Base-by-base conservation (phyloP, 2,888 invertebrate species). In the Selenia dentaria region DNA sequence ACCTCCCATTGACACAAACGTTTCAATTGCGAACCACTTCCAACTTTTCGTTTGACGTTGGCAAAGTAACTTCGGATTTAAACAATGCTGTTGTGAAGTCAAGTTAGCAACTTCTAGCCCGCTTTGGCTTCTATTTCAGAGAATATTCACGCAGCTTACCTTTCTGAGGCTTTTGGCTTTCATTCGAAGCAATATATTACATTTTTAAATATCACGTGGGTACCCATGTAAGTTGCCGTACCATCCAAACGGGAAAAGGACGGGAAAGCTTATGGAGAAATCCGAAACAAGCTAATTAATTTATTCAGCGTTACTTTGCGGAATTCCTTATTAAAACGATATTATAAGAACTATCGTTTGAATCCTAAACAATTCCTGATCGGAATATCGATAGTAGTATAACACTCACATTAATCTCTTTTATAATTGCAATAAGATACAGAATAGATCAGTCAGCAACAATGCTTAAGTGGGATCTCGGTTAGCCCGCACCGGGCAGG, bases 41-140 rank as follows among this genome's bases (percentile, higher is more conserved):
- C 70, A 85, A 85, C 71, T 85, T 86, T 79, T 62, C 67, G 79
- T 85, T 86, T 84, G 82, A 79, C 70, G 67, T 59, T 27, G 25
- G 57, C 54, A 45, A 51, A 55, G 57, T 37, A 47, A 65, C 70
- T 70, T 67, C 55, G 60, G 66, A 68, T 72, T 66, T 66, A 73
- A 80, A 81, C 79, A 83, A 82, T 79, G 41, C 36, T 50, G 70
- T 59, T 57, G 41, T 29, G 41, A 42, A 51, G 41, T 29, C 37
- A 42, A 51, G 45, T 45, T 51, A n/a, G 14, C 24, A 39, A 42
- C 40, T 51, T 33, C 24, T 31, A 41, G 20, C 35, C 34, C 18
- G 41, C 18, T 40, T 37, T 37, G 45, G 37, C 45, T 51, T 45
- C 38, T 16, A 33, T 41, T 34, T 9, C 32, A 13, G 32, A 33